Percentiles rank a stretch among this genome's conserved stretches.
Conservation (phyloP, 2,113 vertebrate genomes). For the Amblyornis subalaris region DNA sequence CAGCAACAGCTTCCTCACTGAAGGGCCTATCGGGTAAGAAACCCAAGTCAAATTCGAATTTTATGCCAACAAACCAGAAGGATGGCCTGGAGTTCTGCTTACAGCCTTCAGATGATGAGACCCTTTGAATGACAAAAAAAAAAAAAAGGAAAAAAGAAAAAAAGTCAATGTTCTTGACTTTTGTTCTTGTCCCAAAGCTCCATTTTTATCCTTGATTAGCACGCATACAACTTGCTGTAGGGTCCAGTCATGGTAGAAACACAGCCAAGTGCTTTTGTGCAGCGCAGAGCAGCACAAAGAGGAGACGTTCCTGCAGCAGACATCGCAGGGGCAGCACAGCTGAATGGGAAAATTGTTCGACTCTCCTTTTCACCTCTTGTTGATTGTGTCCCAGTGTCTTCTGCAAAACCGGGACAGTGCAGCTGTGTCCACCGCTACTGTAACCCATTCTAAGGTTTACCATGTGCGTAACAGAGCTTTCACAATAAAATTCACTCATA, state of each 20-base stretch:
- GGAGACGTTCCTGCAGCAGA: background rate
- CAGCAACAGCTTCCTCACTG: background rate
- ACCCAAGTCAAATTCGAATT: background rate
- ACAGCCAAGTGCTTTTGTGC: background rate
- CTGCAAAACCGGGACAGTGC: background rate
- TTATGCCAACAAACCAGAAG: background rate
- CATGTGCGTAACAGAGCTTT: background rate
- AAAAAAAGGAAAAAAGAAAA: background rate
- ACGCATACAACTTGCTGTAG: background rate
- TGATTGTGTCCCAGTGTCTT: background rate
- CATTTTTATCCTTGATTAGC: background rate
- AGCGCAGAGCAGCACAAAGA: background rate
- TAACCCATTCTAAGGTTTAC: background rate
- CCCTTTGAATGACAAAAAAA: background rate
- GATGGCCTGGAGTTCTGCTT: background rate
- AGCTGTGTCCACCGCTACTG: background rate
- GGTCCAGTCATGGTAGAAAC: background rate
- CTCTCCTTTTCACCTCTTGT: slow-evolving; percentile 19
- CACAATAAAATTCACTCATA: slow-evolving; percentile 35
- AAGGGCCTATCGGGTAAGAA: background rate
- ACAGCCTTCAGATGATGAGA: background rate
- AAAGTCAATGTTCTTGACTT: background rate
- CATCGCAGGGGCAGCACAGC: background rate
- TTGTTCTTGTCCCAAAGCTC: background rate
- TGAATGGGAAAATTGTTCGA: slow-evolving; percentile 34